Evolutionary conservation across 2,797 vertebrate species (phyloP), one percentile per base, ranked within the genome.

Genomic region (Sandelia bainsii): DNA sequence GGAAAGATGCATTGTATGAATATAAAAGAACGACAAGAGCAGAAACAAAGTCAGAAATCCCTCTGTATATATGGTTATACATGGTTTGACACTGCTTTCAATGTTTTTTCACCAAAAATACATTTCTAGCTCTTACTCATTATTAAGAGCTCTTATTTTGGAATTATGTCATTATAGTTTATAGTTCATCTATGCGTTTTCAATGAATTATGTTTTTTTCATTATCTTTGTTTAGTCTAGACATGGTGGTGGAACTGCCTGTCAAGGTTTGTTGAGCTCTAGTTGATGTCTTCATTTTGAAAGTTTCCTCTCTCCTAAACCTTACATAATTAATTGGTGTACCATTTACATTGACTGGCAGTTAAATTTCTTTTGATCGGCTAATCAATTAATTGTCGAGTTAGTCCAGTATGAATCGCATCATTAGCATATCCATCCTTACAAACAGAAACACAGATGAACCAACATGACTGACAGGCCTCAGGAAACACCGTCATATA

Each of bases 401-500:
- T 40, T 29, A 3, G 20, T 52, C 60, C 20, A 59, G 42, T 37
- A 52, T 17, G 6, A 27, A 67, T 50, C 48, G 59, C 37, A 54
- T 53, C 40, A 12, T 58, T 8, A 34, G 53, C 14, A 52, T 57
- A 40, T 48, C 23, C 44, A 50, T 46, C 32, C 7, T 54, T 14
- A 59, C 11, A 42, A 23, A 65, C 51, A 64, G 39, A 39, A 60
- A 40, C 65, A 49, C 57, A 42, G 40, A 74, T 72, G 76, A 81
- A 69, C 75, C 77, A 86, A 69, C 72, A 57, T 87, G 84, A 90
- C 65, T 83, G 89, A 86, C 82, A 71, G 81, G 80, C 64, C 37
- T 83, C 81, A 81, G 80, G 72, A 87, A 86, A 86, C 83, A 63
- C 49, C 57, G 73, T 89, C 82, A 86, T 34, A 75, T 72, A 81